Base-by-base conservation (phyloP, 2,888 invertebrate species). In the Melanargia galathea region DNA sequence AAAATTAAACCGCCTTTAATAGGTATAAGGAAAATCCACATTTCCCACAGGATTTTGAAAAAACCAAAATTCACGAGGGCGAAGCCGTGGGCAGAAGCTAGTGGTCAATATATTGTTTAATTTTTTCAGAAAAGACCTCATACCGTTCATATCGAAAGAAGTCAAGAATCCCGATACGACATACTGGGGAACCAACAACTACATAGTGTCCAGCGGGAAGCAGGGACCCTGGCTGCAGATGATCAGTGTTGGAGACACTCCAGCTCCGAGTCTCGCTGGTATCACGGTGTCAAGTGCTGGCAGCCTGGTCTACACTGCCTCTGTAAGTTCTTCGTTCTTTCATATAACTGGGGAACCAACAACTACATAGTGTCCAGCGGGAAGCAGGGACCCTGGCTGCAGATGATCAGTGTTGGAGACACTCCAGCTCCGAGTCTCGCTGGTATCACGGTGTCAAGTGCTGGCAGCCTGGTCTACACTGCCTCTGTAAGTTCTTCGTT, bases 101-200 rank as follows among this genome's bases (percentile, higher is more conserved):
- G 6, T 30, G 1, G 8, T 30, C 18, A 4, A 10, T 35, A 6
- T 4, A 30, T 35, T 43, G 2, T 46, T 24, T 24, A 18, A 24
- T 20, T 81, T 84, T 81, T 84, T 22, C 76, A 95, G 95, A 35
- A 93, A 94, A 0, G 92, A 92, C 64, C 92, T 94, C 70, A 92
- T 95, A 0, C 93, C 94, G 0, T 95, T 95, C 73, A 92, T 95
- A 66, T 91, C 93, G 2, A 93, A 93, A 33, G 92, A 94, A 70
- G 87, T 95, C 0, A 90, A 92, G 0, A 90, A 92, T 70, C 93
- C 93, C 0, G 91, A 92, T 7, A 88, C 90, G 1, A 87, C 92
- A 5, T 93, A 92, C 71, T 94, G 95, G 92, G 93, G 94, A 0
- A 95, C 95, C 0, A 95, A 95, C 30, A 95, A 95, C 80, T 94